Evolutionary conservation across 2,797 vertebrate species (phyloP).

Genomic region (Syngnathus acus): DNA sequence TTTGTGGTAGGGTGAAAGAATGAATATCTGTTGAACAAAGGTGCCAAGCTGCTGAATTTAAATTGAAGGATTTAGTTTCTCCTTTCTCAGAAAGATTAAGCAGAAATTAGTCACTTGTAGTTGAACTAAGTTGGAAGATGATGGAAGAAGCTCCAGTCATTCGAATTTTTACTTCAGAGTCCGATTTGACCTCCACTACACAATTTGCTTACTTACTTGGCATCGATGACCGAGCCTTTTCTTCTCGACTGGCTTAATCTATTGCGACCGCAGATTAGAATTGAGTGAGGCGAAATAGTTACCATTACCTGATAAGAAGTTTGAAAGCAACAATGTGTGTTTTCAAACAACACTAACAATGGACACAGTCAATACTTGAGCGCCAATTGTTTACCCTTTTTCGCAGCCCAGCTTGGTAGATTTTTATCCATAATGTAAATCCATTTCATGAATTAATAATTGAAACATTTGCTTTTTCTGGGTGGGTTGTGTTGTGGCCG

Average conservation of each 20-base stretch:
- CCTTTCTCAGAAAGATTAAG: neutral
- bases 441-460: too few species aligned
- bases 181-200: neutral
- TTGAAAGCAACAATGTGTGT: neutral
- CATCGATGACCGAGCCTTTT: neutral
- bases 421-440: too few species aligned
- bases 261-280: neutral
- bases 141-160: neutral
- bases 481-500: too few species aligned
- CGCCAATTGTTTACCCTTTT: neutral
- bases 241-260: neutral
- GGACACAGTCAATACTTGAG: neutral
- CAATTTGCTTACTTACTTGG: neutral
- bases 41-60: neutral
- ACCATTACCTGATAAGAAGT: neutral
- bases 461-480: too few species aligned
- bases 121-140: neutral
- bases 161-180: neutral
- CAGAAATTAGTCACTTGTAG: neutral
- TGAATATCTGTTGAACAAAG: neutral
- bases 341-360: neutral
- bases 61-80: neutral
- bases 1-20: neutral
- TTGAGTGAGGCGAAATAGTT: neutral
- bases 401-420: too few species aligned